Evolutionary conservation across 2,113 vertebrate species (phyloP).

Genomic region (Podilymbus podiceps): DNA sequence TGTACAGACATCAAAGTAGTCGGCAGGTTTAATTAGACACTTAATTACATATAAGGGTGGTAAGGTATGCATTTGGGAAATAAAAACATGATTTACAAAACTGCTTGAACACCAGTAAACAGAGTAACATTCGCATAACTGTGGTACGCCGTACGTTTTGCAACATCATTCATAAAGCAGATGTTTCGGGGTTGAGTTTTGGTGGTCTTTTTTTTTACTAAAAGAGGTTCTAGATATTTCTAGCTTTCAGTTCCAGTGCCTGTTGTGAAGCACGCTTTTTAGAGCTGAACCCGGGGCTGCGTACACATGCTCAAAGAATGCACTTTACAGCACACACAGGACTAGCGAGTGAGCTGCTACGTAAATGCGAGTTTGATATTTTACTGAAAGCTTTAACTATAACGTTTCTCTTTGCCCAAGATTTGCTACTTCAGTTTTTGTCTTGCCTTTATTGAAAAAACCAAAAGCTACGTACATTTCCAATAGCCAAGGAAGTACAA

Average conservation of each 20-base stretch:
- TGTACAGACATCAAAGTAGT: constrained; percentile 44
- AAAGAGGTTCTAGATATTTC: background rate
- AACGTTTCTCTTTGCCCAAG: background rate
- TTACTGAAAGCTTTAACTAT: background rate
- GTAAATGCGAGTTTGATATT: background rate
- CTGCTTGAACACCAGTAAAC: background rate
- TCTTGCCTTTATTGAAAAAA: background rate
- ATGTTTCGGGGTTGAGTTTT: background rate
- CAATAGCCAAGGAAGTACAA: background rate
- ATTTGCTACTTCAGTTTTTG: background rate
- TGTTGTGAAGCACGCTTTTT: background rate
- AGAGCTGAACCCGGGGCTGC: background rate
- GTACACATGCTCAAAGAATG: background rate
- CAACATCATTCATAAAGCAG: background rate
- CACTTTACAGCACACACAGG: background rate
- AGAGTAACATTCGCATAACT: background rate
- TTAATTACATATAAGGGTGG: constrained; percentile 18
- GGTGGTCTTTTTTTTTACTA: background rate
- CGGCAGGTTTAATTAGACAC: constrained; percentile 28
- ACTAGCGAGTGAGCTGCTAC: background rate
- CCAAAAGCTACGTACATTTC: background rate
- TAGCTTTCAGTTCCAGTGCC: background rate
- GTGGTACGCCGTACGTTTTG: background rate
- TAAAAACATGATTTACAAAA: background rate
- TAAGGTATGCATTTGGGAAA: constrained; percentile 31